phyloP scores from a whole-genome alignment of 1,140 invertebrate genomes.

The Chrysoperla carnea region DNA sequence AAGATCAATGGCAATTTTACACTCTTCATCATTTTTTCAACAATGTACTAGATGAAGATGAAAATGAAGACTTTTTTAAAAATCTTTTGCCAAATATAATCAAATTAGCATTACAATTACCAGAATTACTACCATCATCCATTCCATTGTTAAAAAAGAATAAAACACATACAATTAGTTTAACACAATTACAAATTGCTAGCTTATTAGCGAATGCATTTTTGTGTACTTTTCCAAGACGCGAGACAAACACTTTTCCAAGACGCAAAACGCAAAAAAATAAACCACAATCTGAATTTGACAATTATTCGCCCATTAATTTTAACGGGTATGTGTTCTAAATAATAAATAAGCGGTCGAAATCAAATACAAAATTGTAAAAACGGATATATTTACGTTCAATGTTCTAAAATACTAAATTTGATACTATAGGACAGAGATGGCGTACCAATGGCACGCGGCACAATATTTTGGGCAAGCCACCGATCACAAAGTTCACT shows the following conservation, averaged over 20 bases:
- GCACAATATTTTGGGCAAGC: too few relatives aligned
- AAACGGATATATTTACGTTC: too few relatives aligned
- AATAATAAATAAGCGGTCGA: too few relatives aligned
- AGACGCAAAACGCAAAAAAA: constrained; percentile 52
- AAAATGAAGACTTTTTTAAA: constrained; percentile 56
- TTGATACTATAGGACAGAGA: too few relatives aligned
- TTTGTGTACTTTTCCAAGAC: constrained; percentile 83
- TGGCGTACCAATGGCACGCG: too few relatives aligned
- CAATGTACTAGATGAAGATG: constrained; percentile 52
- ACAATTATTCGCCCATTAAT: constrained; percentile 69
- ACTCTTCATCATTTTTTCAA: constrained; percentile 57
- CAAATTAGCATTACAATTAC: constrained; percentile 57
- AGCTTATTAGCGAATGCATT: constrained; percentile 88
- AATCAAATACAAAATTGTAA: too few relatives aligned
- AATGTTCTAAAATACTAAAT: too few relatives aligned
- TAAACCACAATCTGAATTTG: constrained; percentile 45
- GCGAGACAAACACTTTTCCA: too few relatives aligned
- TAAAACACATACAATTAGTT: constrained; percentile 34
- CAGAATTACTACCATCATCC: constrained; percentile 53
- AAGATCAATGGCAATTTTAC: constrained; percentile 46
- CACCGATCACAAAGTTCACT: too few relatives aligned
- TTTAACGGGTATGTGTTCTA: constrained; percentile 48
- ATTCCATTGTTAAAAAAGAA: constrained; percentile 58
- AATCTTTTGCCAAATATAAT: constrained; percentile 60
- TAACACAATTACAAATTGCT: constrained; percentile 74